Conservation (phyloP, 2,113 vertebrate genomes). For the Paramormyrops kingsleyae region DNA sequence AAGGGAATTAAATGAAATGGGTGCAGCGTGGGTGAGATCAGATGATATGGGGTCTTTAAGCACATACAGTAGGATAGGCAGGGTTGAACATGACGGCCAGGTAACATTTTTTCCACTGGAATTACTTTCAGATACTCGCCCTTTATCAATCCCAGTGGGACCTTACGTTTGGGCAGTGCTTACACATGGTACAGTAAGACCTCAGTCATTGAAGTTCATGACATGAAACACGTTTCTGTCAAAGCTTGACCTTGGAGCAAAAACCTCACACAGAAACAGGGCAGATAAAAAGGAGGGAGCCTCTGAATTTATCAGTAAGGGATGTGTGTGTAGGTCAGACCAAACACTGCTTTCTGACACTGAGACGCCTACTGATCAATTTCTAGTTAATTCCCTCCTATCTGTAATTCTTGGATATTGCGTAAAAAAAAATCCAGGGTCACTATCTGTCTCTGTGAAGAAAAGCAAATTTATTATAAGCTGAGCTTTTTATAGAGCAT, state of each 20-base stretch:
- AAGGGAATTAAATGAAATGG: neutral
- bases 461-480: neutral
- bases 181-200: neutral
- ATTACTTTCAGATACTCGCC: neutral
- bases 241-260: constrained; percentile 12
- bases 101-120: neutral
- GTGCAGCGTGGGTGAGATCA: neutral
- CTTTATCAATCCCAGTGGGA: neutral
- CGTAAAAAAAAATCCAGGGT: neutral
- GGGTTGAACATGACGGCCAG: neutral
- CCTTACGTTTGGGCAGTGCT: neutral
- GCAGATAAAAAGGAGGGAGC: neutral
- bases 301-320: neutral
- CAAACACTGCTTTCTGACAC: neutral
- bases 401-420: neutral
- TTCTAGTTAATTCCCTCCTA: neutral
- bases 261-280: neutral
- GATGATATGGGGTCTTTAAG: neutral
- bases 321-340: neutral
- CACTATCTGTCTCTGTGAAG: neutral
- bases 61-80: neutral
- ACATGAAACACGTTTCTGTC: constrained; percentile 3
- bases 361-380: neutral
- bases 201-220: neutral
- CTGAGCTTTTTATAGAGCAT: neutral